Evolutionary conservation across 2,113 vertebrate species (phyloP).

Genomic region (Donacobius atricapilla): DNA sequence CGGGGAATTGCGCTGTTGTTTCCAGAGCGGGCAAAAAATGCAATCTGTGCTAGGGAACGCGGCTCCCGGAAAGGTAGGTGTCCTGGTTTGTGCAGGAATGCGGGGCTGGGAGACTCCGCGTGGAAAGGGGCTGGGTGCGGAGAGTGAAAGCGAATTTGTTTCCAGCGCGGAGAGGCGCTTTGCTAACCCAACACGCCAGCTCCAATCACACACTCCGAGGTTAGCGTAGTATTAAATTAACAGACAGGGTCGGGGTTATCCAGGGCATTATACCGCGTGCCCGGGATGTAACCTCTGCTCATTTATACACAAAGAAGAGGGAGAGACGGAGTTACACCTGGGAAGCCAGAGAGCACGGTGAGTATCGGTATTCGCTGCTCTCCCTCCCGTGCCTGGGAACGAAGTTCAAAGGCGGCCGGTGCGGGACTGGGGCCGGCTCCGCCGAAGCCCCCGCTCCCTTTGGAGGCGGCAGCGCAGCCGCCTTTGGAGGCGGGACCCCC

Average conservation of each 20-base stretch:
- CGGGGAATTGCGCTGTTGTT: not conserved
- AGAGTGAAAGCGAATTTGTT: not conserved
- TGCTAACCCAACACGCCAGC: not conserved
- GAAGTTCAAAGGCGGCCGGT: slow-evolving; percentile 36
- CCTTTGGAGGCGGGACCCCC: not conserved
- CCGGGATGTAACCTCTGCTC: slow-evolving; percentile 29
- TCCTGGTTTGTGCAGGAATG: not conserved
- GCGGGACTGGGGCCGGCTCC: not conserved
- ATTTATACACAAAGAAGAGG: slow-evolving; percentile 25
- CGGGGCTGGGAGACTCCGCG: not conserved
- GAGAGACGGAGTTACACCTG: slow-evolving; percentile 26
- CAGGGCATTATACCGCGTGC: not conserved
- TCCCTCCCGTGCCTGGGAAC: not conserved
- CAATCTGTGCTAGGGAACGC: not conserved
- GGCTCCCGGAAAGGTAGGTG: not conserved
- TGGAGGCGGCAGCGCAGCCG: not conserved
- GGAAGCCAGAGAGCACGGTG: slow-evolving; percentile 40
- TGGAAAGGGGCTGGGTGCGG: not conserved
- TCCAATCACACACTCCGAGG: not conserved
- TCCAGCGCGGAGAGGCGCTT: not conserved
- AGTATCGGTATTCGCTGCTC: slow-evolving; percentile 30
- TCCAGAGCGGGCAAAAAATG: not conserved
- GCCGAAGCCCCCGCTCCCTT: not conserved
- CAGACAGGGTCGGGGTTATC: slow-evolving; percentile 25
- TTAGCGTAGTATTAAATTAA: slow-evolving; percentile 31